Base-by-base conservation (phyloP, 2,113 vertebrate genomes). In the Carollia perspicillata region DNA sequence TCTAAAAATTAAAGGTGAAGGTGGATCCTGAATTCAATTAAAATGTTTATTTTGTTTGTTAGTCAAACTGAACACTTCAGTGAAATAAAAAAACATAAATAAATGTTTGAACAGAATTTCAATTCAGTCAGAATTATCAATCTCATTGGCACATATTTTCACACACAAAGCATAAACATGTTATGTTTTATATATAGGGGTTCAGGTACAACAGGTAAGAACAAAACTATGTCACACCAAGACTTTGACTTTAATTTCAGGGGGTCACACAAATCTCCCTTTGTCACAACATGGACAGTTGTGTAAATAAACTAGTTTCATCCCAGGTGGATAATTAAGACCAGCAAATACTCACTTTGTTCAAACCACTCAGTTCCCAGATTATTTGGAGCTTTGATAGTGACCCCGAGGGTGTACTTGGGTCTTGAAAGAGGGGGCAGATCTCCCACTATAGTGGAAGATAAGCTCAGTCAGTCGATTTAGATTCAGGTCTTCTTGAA, bases 31-130 rank as follows among this genome's bases (percentile, higher is more conserved):
- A 63, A 0, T 68, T 44, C 37, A 65, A 20, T 90, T 28, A 71
- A 66, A 94, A 77, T 28, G 28, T 84, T 90, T 92, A 72, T 84
- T 93, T 83, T 95, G 35, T 78, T 92, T 83, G 47, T 86, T 94
- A 81, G 44, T 97, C 53, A 92, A 68, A 83, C 60, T 30, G 16
- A 74, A 74, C 33, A 85, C 28, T 81, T 85, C 53, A 85, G 18
- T 44, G 33, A 94, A 89, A n/a, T 71, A 68, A 90, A 87, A 85
- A 84, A 80, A n/a, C n/a, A n/a, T n/a, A n/a, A 16, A 5, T 84
- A 90, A 92, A 35, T 81, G 33, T 94, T 95, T 77, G 89, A 87
- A 89, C 35, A 84, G 44, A 89, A 71, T 95, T 87, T 12, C 22
- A 84, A 44, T 68, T 55, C 16, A 44, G 51, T 84, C 35, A 53